A percentile compares a stretch with the other conserved stretches of the same genome.
Evolutionary conservation across 1,140 invertebrate species (phyloP).

Genomic region (Metopolophium dirhodum): DNA sequence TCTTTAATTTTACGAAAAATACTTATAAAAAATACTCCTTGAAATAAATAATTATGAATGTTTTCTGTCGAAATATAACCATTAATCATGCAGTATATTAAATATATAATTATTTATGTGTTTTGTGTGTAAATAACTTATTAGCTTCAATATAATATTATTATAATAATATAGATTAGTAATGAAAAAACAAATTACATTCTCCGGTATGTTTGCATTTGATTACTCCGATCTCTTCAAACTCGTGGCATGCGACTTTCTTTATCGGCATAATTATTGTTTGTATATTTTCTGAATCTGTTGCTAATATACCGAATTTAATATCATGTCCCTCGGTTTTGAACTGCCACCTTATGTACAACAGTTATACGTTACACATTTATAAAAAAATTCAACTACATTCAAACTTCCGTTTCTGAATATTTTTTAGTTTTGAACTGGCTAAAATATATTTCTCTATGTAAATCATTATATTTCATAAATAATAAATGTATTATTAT

Average conservation of each 20-base stretch:
- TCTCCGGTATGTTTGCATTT: conserved; percentile 77
- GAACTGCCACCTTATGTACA: conserved; percentile 83
- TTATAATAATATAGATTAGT: neutral
- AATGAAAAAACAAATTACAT: conserved; percentile 71
- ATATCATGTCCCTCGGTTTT: conserved; percentile 86
- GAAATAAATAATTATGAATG: neutral
- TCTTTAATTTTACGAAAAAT: neutral
- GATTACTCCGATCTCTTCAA: conserved; percentile 79
- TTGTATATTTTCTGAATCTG: conserved; percentile 70
- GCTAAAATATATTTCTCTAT: neutral
- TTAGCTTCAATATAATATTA: neutral
- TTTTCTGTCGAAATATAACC: neutral
- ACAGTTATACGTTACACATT: neutral
- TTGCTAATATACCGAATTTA: conserved; percentile 79
- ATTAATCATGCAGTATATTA: neutral
- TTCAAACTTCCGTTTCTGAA: neutral
- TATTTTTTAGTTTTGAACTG: neutral
- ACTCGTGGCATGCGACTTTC: conserved; percentile 76
- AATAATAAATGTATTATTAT: neutral
- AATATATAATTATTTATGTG: neutral
- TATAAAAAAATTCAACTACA: neutral
- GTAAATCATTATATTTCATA: neutral
- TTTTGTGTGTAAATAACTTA: neutral
- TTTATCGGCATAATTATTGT: conserved; percentile 72
- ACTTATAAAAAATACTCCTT: too few relatives aligned